Conservation (phyloP, 2,888 invertebrate genomes). For the Aricia artaxerxes region DNA sequence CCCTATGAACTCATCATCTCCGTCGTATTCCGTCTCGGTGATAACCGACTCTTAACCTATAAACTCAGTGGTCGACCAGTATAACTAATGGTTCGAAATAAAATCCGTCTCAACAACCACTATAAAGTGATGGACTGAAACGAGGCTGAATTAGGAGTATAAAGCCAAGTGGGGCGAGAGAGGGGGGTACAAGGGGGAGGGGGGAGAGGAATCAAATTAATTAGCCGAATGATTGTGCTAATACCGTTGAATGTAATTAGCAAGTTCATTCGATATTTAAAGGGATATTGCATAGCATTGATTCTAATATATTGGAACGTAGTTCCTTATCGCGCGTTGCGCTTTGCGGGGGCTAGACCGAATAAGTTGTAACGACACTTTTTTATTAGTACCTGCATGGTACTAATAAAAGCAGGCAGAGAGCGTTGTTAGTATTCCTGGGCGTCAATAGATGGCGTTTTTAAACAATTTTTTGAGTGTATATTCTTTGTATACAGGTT, state of each 20-base stretch:
- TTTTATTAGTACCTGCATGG: too few species aligned
- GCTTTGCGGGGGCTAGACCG: too few species aligned
- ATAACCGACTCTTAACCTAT: too few species aligned
- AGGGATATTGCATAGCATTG: background rate
- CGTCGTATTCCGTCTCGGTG: background rate
- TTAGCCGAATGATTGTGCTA: constrained; percentile 20
- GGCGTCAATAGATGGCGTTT: too few species aligned
- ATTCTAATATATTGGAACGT: background rate
- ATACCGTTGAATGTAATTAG: constrained; percentile 14
- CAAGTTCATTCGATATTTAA: constrained; percentile 13
- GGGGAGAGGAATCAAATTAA: constrained; percentile 3
- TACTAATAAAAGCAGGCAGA: too few species aligned
- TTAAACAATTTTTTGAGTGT: too few species aligned
- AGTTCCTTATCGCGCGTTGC: too few species aligned
- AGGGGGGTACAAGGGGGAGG: too few species aligned
- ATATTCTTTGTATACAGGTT: too few species aligned
- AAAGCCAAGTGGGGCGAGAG: background rate
- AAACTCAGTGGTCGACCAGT: background rate
- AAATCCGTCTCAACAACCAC: background rate
- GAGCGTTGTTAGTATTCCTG: too few species aligned
- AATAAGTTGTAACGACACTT: too few species aligned
- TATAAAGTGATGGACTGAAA: background rate
- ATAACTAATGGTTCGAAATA: background rate
- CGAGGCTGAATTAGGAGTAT: background rate
- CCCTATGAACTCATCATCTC: too few species aligned